Evolutionary conservation across 2,888 invertebrate genomes (phyloP).

Genomic region (Sarcophaga carnaria): DNA sequence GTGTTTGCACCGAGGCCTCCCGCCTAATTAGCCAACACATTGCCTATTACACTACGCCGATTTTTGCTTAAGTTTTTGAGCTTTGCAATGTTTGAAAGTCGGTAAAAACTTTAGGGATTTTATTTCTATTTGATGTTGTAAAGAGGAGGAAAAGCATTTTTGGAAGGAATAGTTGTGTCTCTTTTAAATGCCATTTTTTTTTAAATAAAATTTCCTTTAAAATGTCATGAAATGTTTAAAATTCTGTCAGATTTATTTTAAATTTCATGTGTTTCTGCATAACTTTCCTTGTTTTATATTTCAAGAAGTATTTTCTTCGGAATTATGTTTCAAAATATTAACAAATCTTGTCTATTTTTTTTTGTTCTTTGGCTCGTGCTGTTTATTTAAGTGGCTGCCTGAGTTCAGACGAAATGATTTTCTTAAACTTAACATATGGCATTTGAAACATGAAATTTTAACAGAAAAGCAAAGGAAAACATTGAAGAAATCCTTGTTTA

Average conservation of each 20-base stretch:
- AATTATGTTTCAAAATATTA: slow-evolving; percentile 13
- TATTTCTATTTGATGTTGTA: too few relatives aligned
- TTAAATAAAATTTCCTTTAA: too few relatives aligned
- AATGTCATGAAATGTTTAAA: not conserved
- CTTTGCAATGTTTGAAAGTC: too few relatives aligned
- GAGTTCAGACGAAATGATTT: not conserved
- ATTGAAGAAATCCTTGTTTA: not conserved
- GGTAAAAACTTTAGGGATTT: too few relatives aligned
- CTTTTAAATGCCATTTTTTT: too few relatives aligned
- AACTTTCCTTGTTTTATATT: too few relatives aligned
- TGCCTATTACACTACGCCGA: too few relatives aligned
- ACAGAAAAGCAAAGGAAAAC: not conserved
- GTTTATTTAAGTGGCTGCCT: slow-evolving; percentile 34
- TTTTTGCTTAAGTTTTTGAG: too few relatives aligned
- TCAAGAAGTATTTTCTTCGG: not conserved
- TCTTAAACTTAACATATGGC: slow-evolving; percentile 19
- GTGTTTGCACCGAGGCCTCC: too few relatives aligned
- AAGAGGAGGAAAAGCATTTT: too few relatives aligned
- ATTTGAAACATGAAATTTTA: not conserved
- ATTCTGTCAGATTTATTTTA: not conserved
- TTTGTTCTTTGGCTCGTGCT: slow-evolving; percentile 31
- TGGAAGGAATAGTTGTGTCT: too few relatives aligned
- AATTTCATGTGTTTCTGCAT: not conserved
- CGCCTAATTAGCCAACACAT: too few relatives aligned
- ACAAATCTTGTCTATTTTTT: not conserved